Base-by-base conservation (phyloP, 1,140 invertebrate species). In the Panagrolaimus sp. region DNA sequence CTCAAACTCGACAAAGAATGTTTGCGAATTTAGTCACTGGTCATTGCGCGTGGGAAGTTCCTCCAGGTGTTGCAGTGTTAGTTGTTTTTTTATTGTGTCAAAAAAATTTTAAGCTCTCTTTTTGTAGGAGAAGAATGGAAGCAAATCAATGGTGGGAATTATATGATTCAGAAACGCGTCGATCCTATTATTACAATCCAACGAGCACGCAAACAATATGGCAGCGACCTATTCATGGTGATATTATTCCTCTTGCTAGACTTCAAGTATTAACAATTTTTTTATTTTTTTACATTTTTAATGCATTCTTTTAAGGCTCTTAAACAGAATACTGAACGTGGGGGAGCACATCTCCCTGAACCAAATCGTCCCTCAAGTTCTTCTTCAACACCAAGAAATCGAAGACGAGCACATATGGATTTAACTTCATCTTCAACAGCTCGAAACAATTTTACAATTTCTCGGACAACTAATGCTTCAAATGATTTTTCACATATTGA, bases 101-200 rank as follows among this genome's bases (percentile, higher is more conserved):
- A 43, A 24, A 10, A 52, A 67, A 43, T 68, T 28, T 21, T 52
- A 66, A 15, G 47, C 43, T 47, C 43, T 64, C 44, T 73, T 68
- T 38, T 38, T 38, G 2, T 7, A 38, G 32, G 7, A 38, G 7
- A 38, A 38, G 32, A 38, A 94, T 93, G 72, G 91, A 95, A 85
- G 92, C 93, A 84, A 95, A 95, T 85, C 94, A 98, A 84, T 97
- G 94, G 94, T 98, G 94, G 94, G 94, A 98, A 87, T 85, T 97
- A 77, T 96, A 94, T 86, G 95, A 97, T 86, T 90, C 90, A 80
- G 94, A 94, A 83, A 96, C 93, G 71, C 90, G 92, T 83, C 87
- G 94, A 62, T 97, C 96, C 87, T 98, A 97, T 84, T 98, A 98
- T 86, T 98, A 96, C 85, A 97, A 96, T 88, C 93, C 93, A 71